Evolutionary conservation across 2,888 invertebrate species (phyloP).

Genomic region (Elegia similella): DNA sequence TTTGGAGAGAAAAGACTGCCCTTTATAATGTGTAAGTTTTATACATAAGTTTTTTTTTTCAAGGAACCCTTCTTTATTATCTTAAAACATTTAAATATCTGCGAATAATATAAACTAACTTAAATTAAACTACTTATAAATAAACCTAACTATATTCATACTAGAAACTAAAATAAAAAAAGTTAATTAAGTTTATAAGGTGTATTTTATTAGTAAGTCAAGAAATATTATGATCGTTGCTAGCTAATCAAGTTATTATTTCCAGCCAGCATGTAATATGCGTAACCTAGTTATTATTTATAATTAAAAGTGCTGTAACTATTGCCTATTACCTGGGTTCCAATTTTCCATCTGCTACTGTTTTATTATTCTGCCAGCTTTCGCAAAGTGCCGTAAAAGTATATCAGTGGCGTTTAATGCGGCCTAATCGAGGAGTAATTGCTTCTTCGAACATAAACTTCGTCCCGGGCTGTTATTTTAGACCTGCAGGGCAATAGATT

Average conservation of each 20-base stretch:
- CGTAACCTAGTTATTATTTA: neutral
- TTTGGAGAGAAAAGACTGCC: too few relatives aligned
- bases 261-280: neutral
- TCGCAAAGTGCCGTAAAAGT: slow-evolving; percentile 41
- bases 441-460: slow-evolving; percentile 39
- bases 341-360: slow-evolving; percentile 7
- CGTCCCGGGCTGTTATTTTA: slow-evolving; percentile 34
- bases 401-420: slow-evolving; percentile 48
- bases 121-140: too few relatives aligned
- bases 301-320: neutral
- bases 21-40: too few relatives aligned
- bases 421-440: slow-evolving; percentile 46
- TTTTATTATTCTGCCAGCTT: slow-evolving; percentile 13
- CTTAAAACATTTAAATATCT: too few relatives aligned
- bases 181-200: too few relatives aligned
- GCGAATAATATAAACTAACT: too few relatives aligned
- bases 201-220: too few relatives aligned
- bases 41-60: too few relatives aligned
- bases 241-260: neutral
- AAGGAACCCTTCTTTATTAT: too few relatives aligned
- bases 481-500: slow-evolving; percentile 47
- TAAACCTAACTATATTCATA: too few relatives aligned
- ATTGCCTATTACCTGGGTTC: neutral
- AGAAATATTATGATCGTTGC: neutral
- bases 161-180: too few relatives aligned